Base-by-base conservation (phyloP, 2,113 vertebrate genomes). In the Engystomops pustulosus region DNA sequence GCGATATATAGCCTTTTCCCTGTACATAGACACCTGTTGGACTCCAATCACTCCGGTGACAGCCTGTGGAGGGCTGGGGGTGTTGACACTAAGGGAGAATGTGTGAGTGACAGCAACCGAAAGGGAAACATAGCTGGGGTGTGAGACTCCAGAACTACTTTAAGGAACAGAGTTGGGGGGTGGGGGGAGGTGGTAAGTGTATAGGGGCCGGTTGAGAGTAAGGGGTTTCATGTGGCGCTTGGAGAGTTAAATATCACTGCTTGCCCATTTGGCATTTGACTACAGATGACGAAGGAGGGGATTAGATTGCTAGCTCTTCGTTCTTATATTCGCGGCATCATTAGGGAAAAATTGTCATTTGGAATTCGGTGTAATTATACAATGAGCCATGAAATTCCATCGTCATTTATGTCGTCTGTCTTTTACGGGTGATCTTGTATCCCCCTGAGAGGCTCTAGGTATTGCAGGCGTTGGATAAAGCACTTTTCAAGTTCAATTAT, bases 131-230 rank as follows among this genome's bases (percentile, higher is more conserved):
- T 45, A 79, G 65, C 25, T 67, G 60, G 78, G 58, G 78, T 30
- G 78, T 65, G 58, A 80, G 44, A 6, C 74, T 77, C 49, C 9
- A n/a, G 20, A 77, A 77, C 74, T 77, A 77, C 74, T 77, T 77
- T 77, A 77, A 77, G 74, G 74, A 77, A 38, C 74, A 58, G 74
- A 25, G 51, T 34, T 25, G 9, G 74, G n/a, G 49, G 32, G 9
- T 49, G 27, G 18, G 44, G 38, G 15, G 14, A 4, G 71, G 44
- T 65, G 14, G 23, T 30, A 30, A 55, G 58, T 30, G 18, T 6
- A 5, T 9, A 12, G 36, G 38, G 38, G 70, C 23, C 0, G 69
- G 18, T 2, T 41, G 1, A 27, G 25, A 25, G 25, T 8, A 9
- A n/a, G 34, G 34, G 10, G 49, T 55, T 34, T 77, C 8, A 12